A percentile compares a stretch with the other conserved stretches of the same genome.
Conservation (phyloP, 2,113 vertebrate species). For the Leuciscus idus region DNA sequence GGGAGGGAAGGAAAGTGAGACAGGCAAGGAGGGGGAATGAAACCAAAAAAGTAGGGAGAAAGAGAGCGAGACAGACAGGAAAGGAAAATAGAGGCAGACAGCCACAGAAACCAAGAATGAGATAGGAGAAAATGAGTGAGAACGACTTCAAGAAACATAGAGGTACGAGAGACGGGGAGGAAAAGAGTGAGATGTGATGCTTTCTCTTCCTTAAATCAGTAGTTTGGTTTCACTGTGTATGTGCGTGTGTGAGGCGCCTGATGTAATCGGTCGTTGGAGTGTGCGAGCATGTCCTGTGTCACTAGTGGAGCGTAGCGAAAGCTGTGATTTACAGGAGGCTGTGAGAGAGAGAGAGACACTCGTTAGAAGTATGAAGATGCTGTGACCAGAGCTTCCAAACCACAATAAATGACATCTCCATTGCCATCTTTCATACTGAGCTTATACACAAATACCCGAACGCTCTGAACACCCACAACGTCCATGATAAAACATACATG, state of each 20-base stretch:
- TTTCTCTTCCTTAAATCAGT: slow-evolving; percentile 36
- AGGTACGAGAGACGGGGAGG: neutral
- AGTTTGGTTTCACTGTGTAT: slow-evolving; percentile 34
- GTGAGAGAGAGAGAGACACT: slow-evolving; percentile 28
- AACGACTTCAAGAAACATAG: neutral
- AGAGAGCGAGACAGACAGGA: neutral
- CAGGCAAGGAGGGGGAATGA: neutral
- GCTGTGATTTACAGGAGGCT: slow-evolving; percentile 55
- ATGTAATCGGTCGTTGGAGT: slow-evolving; percentile 48
- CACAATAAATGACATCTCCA: slow-evolving; percentile 10
- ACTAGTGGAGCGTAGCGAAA: slow-evolving; percentile 49
- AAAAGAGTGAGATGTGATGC: slow-evolving; percentile 30
- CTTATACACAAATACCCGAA: neutral
- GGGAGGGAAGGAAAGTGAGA: slow-evolving; percentile 1
- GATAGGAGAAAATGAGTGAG: slow-evolving; percentile 19
- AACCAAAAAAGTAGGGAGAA: neutral
- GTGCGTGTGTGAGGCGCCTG: slow-evolving; percentile 23
- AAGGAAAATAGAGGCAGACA: neutral
- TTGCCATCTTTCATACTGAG: slow-evolving; percentile 1
- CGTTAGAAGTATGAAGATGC: slow-evolving; percentile 22
- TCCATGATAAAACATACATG: neutral
- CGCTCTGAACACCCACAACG: neutral
- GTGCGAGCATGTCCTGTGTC: slow-evolving; percentile 54
- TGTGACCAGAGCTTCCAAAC: slow-evolving; percentile 9
- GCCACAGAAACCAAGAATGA: neutral